Evolutionary conservation across 1,140 invertebrate genomes (phyloP).

Genomic region (Berghia stephanieae): DNA sequence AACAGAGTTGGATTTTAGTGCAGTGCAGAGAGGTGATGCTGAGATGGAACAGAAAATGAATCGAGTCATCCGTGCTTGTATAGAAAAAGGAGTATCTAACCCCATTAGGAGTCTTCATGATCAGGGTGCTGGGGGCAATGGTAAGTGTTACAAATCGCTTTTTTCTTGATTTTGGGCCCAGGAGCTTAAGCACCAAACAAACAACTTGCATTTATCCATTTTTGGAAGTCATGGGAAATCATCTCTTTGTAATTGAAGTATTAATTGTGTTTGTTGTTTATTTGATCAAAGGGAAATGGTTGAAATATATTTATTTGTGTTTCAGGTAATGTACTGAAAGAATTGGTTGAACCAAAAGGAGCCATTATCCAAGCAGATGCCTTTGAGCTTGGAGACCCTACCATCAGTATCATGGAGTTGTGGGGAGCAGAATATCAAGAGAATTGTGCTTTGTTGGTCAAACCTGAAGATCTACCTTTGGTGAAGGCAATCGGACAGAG

Average conservation of each 20-base stretch:
- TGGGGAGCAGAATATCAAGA: constrained; percentile 99
- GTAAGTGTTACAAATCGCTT: no score
- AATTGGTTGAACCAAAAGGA: constrained; percentile 92
- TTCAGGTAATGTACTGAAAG: constrained; percentile 93
- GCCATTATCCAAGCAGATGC: constrained; percentile 88
- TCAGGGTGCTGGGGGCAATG: constrained; percentile 97
- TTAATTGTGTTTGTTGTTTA: no score
- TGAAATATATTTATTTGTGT: no score
- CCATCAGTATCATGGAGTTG: constrained; percentile 89
- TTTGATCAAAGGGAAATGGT: no score
- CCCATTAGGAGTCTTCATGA: constrained; percentile 95
- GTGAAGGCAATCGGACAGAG: constrained; percentile 81
- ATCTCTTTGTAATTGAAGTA: no score
- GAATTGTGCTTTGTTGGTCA: constrained; percentile 87
- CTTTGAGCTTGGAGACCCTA: constrained; percentile 91
- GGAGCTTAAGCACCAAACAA: no score
- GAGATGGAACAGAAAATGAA: constrained; percentile 99
- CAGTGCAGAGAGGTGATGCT: constrained; percentile 96
- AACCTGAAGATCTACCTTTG: constrained; percentile 71
- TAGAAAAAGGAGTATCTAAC: constrained; percentile 83
- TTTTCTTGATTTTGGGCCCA: no score
- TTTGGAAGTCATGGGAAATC: no score
- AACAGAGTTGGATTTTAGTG: constrained; percentile 89
- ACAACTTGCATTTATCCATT: no score
- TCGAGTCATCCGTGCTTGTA: constrained; percentile 88